Evolutionary conservation across 2,113 vertebrate genomes (phyloP), one percentile per base, ranked within the genome.

Genomic region (Paedocypris sp.): DNA sequence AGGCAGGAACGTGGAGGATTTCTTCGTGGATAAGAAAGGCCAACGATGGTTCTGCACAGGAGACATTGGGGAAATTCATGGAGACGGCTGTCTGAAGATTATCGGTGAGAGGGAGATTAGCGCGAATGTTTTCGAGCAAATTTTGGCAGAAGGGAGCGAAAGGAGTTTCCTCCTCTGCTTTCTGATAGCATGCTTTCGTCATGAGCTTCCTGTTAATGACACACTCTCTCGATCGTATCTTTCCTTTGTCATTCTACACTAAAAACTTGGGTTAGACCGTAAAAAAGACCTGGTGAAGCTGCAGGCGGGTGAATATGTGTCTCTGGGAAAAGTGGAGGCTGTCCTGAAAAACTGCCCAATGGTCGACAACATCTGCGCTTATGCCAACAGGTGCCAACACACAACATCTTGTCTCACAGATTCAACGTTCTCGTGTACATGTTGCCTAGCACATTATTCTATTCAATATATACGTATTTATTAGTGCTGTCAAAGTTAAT

Each of bases 231-330:
- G 26, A 36, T 56, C 9, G n/a, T 28, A 3, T 28, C 18, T 28
- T 41, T 56, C 6, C 35, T n/a, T n/a, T n/a, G n/a, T n/a, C n/a
- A n/a, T n/a, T n/a, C n/a, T n/a, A n/a, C n/a, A n/a, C n/a, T n/a
- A n/a, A n/a, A n/a, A n/a, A n/a, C n/a, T n/a, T 67, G 63, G 69
- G 4, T 43, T 11, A 98, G 94, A 98, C 80, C 90, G 94, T 67
- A 98, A 96, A 73, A 98, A 97, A 74, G 94, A 98, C 75, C 81
- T 98, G 74, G 94, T 98, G 57, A 97, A 98, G 62, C 88, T 97
- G 12, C 92, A 96, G 75, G 90, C 90, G 0, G 94, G 94, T 65
- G 93, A 98, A 65, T 98, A 98, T 18, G 91, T 98, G 66, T 92
- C 94, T 60, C 88, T 97, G 64, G 94, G 93, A 26, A 98, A 97